Evolutionary conservation across 92 coral and sea anemone species (phyloP), one percentile per base, ranked within the genome.

Genomic region (Parazoanthus atlanticus): DNA sequence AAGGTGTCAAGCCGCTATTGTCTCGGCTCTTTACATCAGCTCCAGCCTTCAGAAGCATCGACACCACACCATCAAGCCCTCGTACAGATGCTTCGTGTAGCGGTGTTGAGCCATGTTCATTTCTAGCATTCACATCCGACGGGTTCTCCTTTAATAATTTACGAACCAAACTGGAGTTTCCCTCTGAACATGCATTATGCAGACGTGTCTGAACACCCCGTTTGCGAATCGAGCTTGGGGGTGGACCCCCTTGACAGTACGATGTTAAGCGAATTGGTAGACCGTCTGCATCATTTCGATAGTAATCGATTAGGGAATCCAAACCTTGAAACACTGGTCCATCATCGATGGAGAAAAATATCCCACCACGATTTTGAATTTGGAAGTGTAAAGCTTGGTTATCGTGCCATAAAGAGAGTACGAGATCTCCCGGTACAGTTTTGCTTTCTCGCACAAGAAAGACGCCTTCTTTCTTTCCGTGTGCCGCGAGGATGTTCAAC

Each of bases 381-480:
- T 97, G 99, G 47, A 95, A 97, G 92, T 97, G 99, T 88, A 90
- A 93, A 32, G 98, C 97, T 91, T 96, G 96, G 84, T 93, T 92
- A 8, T 76, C 92, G 70, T 91, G 92, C 99, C 99, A 97, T 82
- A 97, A 86, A 81, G 99, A 95, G 84, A 97, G 90, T 10, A 95
- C 99, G 65, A 91, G 94, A 85, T 94, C 95, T 67, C 98, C 99
- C 21, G 95, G 97, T 28, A 92, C 91, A 74, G 93, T 92, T 31
- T 92, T 93, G 88, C 95, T 97, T 89, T 95, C 94, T 74, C 99
- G 95, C 41, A 97, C 99, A 40, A 97, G 98, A 80, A 95, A 97
- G 41, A 97, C 87, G 31, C 99, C 99, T 84, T 97, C 98, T 74
- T 91, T 93, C 84, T 94, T 91, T 17, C 99, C 98, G 86, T 91